Conservation (phyloP, 2,888 invertebrate genomes). For the Morpho achilles region DNA sequence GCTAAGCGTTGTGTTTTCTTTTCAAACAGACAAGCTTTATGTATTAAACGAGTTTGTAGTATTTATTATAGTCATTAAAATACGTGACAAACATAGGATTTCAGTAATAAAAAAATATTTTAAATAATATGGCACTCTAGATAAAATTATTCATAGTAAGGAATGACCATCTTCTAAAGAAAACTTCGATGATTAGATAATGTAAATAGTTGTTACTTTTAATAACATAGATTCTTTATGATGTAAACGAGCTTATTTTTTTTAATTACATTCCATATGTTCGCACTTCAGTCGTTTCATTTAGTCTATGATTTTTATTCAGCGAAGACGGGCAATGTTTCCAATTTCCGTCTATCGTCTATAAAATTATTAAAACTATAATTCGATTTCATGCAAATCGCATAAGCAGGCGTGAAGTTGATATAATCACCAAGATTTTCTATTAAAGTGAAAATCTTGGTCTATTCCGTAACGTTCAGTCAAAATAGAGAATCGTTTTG, state of each 20-base stretch:
- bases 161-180: too few species aligned
- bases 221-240: not conserved
- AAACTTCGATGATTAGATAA: too few species aligned
- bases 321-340: slow-evolving; percentile 39
- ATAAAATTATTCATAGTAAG: too few species aligned
- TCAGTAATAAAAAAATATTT: too few species aligned
- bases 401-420: slow-evolving; percentile 52
- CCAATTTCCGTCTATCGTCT: slow-evolving; percentile 19
- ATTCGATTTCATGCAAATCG: slow-evolving; percentile 56
- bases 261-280: not conserved
- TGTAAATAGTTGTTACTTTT: too few species aligned
- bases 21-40: too few species aligned
- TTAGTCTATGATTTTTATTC: slow-evolving; percentile 55
- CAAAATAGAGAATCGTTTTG: slow-evolving; percentile 29
- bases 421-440: slow-evolving; percentile 34
- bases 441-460: slow-evolving; percentile 30
- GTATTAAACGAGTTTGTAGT: too few species aligned
- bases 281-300: slow-evolving; percentile 17
- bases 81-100: too few species aligned
- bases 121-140: too few species aligned
- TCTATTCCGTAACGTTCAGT: slow-evolving; percentile 27
- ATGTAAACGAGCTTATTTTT: slow-evolving; percentile 1
- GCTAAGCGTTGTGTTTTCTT: not conserved
- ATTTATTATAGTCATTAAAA: too few species aligned
- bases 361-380: slow-evolving; percentile 9